A percentile compares a stretch with the other conserved stretches of the same genome.
Evolutionary conservation across 2,113 vertebrate species (phyloP).

Genomic region (Anseranas semipalmata): DNA sequence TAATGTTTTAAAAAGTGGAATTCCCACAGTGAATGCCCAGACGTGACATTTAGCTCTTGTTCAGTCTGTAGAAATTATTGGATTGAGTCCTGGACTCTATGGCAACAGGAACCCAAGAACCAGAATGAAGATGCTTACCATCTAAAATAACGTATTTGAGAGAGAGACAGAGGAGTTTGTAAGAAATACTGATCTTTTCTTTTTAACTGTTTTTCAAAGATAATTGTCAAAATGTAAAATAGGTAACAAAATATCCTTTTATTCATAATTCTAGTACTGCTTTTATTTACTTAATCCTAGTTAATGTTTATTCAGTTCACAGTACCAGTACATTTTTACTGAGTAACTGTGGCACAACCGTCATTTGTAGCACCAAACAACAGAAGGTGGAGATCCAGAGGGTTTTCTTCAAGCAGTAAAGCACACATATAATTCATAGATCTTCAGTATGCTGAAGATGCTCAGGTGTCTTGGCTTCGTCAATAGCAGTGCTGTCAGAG

Average conservation of each 20-base stretch:
- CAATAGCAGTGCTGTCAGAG: neutral
- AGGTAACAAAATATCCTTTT: neutral
- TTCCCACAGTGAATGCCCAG: neutral
- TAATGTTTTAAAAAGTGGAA: neutral
- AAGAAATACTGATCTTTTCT: neutral
- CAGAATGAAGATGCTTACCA: neutral
- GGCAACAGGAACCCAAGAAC: conserved; percentile 20
- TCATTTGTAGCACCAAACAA: neutral
- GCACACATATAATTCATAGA: neutral
- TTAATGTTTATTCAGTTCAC: neutral
- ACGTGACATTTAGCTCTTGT: neutral
- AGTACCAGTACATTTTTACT: neutral
- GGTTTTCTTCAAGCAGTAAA: neutral
- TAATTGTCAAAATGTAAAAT: neutral
- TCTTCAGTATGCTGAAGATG: neutral
- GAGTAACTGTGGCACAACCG: neutral
- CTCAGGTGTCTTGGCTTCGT: neutral
- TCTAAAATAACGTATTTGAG: neutral
- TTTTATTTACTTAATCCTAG: neutral
- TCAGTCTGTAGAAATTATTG: neutral
- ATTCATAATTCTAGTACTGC: neutral
- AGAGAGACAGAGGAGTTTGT: neutral
- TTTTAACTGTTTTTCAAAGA: neutral
- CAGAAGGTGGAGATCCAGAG: neutral
- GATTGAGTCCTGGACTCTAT: neutral